A percentile compares a stretch with the other conserved stretches of the same genome.
phyloP scores from a whole-genome alignment of 2,888 invertebrate genomes.

The Rotaria macrura region DNA sequence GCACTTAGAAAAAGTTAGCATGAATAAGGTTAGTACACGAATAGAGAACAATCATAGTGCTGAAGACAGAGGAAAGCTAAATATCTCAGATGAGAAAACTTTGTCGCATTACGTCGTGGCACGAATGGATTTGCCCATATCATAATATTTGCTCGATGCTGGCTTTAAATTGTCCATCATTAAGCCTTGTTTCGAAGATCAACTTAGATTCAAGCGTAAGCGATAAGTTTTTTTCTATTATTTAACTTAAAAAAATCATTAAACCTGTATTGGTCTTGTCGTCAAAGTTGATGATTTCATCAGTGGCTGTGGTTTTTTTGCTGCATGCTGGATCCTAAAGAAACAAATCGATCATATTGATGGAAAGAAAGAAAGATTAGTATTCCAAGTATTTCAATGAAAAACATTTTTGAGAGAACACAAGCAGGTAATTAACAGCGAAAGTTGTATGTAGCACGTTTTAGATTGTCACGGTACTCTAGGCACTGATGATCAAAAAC shows the following conservation, averaged over 20 bases:
- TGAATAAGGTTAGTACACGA: too few species aligned
- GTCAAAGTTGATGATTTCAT: not conserved
- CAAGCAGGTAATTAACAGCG: not conserved
- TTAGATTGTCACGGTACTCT: too few species aligned
- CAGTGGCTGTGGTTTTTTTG: not conserved
- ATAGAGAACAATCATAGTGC: too few species aligned
- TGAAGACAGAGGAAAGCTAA: too few species aligned
- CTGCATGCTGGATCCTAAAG: not conserved
- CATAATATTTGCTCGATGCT: not conserved
- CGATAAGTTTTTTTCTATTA: too few species aligned
- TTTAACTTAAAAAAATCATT: not conserved
- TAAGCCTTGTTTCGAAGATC: not conserved
- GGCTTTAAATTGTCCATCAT: not conserved
- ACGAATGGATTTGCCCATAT: not conserved
- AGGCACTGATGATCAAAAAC: too few species aligned
- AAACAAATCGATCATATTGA: constrained; percentile 4
- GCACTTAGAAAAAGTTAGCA: too few species aligned
- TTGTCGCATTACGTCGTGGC: not conserved
- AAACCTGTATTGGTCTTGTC: too few species aligned
- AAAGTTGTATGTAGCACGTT: too few species aligned
- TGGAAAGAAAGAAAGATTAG: not conserved
- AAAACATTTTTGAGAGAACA: not conserved
- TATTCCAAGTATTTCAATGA: not conserved
- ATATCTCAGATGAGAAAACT: not conserved
- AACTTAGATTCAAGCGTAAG: not conserved